phyloP scores from a whole-genome alignment of 2,113 vertebrate genomes.

The Xenus cinereus region DNA sequence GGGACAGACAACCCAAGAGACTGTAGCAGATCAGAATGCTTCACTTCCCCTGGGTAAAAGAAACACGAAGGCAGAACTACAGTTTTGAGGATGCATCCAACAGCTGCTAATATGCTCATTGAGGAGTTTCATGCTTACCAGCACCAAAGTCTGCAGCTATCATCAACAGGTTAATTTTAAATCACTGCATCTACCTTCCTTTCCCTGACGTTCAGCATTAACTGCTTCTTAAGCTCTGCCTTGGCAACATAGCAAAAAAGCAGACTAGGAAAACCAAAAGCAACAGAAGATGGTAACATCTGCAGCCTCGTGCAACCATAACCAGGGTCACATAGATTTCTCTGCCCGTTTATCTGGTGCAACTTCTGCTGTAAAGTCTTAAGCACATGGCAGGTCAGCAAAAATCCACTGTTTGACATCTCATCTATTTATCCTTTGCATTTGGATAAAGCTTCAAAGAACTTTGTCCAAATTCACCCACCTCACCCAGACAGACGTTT shows the following conservation, averaged over 20 bases:
- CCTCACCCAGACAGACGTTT: not conserved
- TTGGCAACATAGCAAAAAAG: not conserved
- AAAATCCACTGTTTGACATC: not conserved
- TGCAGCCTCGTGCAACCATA: not conserved
- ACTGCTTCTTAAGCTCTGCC: not conserved
- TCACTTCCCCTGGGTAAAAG: not conserved
- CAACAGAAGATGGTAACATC: not conserved
- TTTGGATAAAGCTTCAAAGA: not conserved
- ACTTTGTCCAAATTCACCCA: not conserved
- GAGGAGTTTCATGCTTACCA: not conserved
- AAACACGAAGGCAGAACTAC: not conserved
- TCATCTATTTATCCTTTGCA: not conserved
- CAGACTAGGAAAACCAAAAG: not conserved
- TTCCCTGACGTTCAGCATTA: not conserved
- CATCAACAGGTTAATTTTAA: not conserved
- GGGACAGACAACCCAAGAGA: not conserved
- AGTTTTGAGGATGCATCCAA: not conserved
- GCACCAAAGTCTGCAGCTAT: not conserved
- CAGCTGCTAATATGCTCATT: not conserved
- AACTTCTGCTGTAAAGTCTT: not conserved
- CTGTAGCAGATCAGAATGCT: not conserved
- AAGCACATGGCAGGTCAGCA: not conserved
- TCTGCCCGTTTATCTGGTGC: not conserved
- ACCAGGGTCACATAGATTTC: not conserved
- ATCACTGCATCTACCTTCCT: not conserved